phyloP scores from a whole-genome alignment of 2,113 vertebrate genomes.

The Microcebus griseorufus region DNA sequence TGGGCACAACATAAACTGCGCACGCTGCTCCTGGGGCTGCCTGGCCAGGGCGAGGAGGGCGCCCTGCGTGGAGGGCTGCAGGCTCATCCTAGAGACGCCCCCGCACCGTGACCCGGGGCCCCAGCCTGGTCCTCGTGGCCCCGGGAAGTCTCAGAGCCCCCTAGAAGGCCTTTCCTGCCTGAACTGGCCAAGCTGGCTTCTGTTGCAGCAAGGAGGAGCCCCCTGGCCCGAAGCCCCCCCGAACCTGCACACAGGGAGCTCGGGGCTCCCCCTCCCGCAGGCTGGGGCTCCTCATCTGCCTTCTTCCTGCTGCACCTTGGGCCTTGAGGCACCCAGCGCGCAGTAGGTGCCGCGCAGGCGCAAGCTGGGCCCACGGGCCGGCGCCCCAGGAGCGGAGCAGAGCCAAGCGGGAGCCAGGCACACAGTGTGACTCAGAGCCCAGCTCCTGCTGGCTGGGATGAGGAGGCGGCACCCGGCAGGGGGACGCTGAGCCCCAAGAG shows the following conservation, averaged over 20 bases:
- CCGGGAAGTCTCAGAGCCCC: neutral
- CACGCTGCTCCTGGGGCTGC: neutral
- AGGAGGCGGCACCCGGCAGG: fast-evolving
- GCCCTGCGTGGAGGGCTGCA: neutral
- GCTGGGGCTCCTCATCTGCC: neutral
- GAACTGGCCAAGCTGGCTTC: neutral
- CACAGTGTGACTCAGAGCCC: neutral
- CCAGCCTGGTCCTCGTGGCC: neutral
- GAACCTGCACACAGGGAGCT: neutral
- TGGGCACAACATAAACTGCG: too few species aligned
- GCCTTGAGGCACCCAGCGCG: neutral
- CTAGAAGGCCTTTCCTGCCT: neutral
- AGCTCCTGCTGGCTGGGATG: fast-evolving
- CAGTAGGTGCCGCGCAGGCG: too few species aligned
- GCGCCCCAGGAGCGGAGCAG: neutral
- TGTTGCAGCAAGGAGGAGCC: neutral
- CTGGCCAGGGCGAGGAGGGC: neutral
- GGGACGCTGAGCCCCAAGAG: neutral
- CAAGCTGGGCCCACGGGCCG: fast-evolving
- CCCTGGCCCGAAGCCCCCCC: fast-evolving
- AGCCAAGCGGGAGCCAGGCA: neutral
- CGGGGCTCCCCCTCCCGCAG: neutral
- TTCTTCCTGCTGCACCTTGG: neutral
- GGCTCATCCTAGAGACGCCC: neutral
- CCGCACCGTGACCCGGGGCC: neutral